Evolutionary conservation across 2,888 invertebrate genomes (phyloP), one percentile per base, ranked within the genome.

Genomic region (Zhengitettix transpicula): DNA sequence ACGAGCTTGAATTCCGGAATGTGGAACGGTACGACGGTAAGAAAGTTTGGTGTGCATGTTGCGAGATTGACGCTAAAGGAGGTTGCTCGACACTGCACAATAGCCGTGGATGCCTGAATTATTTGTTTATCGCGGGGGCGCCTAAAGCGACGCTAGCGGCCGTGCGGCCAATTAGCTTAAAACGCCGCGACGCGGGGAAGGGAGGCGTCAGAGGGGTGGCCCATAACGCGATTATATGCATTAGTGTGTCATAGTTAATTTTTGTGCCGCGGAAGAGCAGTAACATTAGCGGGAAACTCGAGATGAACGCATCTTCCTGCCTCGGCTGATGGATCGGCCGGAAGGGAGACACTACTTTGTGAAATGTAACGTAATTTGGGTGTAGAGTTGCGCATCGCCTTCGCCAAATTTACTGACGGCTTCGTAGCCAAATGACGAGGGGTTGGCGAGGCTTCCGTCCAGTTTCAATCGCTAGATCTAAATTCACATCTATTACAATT

Each of bases 161-260:
- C 52, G 28, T 40, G 53, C 47, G 58, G 47, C 60, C 64, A 64
- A 64, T 64, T 62, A 64, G 59, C 59, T 62, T 64, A 64, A 61
- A 62, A 62, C 62, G 62, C 47, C 55, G 59, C 62, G 60, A 62
- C 59, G 62, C 61, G 54, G 58, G 58, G 17, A 40, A 44, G 28
- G 40, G 65, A 60, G 63, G 61, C 63, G 62, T 61, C 60, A 60
- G 62, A 62, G 58, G 60, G 60, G 62, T 62, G 11, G 58, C 47
- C 60, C 52, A 53, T 69, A 70, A 71, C 68, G 65, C 68, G 69
- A 70, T 71, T 70, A 71, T 67, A 67, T 69, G 69, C 71, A 71
- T 70, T 71, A 70, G 68, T 66, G 68, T 69, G 70, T 69, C 70
- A 70, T 66, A 67, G 67, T 67, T 69, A 67, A 68, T 69, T 69